Percentiles rank a stretch among this genome's conserved stretches.
Conservation (phyloP, 1,140 invertebrate species). For the Magallana ariakensis region DNA sequence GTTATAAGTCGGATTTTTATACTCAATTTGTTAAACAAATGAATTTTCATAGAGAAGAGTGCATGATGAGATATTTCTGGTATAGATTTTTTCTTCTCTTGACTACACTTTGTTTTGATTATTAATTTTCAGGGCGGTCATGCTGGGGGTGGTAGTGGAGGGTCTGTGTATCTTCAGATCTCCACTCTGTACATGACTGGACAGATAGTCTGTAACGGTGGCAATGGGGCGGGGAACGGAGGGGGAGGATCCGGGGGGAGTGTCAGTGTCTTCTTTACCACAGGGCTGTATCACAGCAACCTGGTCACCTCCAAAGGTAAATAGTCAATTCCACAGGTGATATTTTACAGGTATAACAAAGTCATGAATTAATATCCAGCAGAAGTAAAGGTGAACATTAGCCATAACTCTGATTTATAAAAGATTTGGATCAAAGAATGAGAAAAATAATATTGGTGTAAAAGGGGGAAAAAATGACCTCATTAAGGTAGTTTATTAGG, state of each 20-base stretch:
- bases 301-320: constrained; percentile 66
- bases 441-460: no score
- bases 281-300: constrained; percentile 64
- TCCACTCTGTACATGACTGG: constrained; percentile 58
- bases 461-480: no score
- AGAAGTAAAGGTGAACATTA: no score
- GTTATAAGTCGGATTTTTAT: no score
- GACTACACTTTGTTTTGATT: no score
- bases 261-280: constrained; percentile 60
- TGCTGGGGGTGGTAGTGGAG: constrained; percentile 69
- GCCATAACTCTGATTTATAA: no score
- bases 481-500: no score
- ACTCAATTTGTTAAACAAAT: no score
- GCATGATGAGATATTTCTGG: no score
- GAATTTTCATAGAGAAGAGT: no score
- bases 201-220: constrained; percentile 64
- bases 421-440: no score
- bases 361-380: neutral
- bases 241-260: constrained; percentile 70
- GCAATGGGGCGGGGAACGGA: constrained; percentile 54
- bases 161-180: constrained; percentile 66
- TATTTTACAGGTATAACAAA: neutral
- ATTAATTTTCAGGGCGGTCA: constrained; percentile 55
- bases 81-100: no score
- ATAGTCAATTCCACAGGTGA: neutral